Base-by-base conservation (phyloP, 2,113 vertebrate species). In the Takifugu flavidus region DNA sequence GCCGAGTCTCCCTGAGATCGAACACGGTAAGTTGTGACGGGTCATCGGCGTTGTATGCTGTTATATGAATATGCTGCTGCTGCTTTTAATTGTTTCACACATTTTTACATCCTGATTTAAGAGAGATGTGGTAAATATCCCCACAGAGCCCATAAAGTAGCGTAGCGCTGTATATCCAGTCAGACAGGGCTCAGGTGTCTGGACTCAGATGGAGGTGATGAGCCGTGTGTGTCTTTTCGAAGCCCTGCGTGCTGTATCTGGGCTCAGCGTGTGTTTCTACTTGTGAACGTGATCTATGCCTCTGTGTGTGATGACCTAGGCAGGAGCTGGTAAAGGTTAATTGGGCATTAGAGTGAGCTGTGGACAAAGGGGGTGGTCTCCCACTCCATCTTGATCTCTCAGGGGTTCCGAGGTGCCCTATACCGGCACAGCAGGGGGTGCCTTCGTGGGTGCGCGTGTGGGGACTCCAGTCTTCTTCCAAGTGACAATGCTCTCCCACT, bases 1-100 rank as follows among this genome's bases (percentile, higher is more conserved):
- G 96, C 44, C 91, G 96, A 12, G 96, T 99, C 79, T 95, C 95
- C 25, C 93, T 99, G 68, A 89, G 95, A 44, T 96, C 96, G 62
- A 97, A 95, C 90, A 99, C 93, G 82, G 97, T 99, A 49, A 70
- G 88, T 39, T 39, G 31, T 34, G 31, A 7, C 4, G 31, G 6
- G 31, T 34, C 31, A 34, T 34, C 31, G 11, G 34, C 7, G 34
- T 39, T 39, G 11, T 11, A 11, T 39, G 34, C 11, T 39, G 34
- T 39, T 10, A 39, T 39, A 10, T 39, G 34, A 39, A 39, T 10
- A 39, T 10, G 34, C 8, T 2, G 1, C 31, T 34, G 2, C 31
- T 34, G 8, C 4, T 34, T 34, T 34, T 4, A 7, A 34, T 34
- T 34, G 31, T 34, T 34, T 34, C 31, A 34, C 31, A 34, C 34